Evolutionary conservation across 2,888 invertebrate genomes (phyloP).

Genomic region (Baronia brevicornis): DNA sequence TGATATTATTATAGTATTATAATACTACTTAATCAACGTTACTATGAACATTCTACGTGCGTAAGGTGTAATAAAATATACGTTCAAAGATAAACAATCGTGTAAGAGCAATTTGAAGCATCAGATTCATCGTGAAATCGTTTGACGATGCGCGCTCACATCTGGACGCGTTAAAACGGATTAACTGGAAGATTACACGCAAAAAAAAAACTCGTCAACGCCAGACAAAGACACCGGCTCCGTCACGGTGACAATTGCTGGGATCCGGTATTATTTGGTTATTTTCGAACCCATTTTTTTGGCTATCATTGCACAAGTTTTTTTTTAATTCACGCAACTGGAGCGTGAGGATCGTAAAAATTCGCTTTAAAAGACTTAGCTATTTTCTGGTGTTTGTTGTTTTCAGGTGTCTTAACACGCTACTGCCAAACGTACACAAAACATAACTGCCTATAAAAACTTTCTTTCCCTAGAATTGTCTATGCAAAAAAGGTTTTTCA

Average conservation of each 20-base stretch:
- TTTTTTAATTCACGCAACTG: constrained; percentile 30
- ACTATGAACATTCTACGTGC: too few relatives aligned
- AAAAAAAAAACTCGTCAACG: constrained; percentile 42
- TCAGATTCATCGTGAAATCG: constrained; percentile 25
- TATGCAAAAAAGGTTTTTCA: too few relatives aligned
- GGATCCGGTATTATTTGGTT: constrained; percentile 60
- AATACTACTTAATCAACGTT: too few relatives aligned
- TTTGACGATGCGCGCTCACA: constrained; percentile 42
- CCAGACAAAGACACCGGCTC: constrained; percentile 64
- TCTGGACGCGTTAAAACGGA: constrained; percentile 73
- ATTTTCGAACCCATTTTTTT: constrained; percentile 42
- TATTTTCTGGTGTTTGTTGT: constrained; percentile 12
- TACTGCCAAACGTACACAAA: too few relatives aligned
- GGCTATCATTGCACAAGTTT: constrained; percentile 37
- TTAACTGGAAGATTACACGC: constrained; percentile 67
- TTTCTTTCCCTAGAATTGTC: too few relatives aligned
- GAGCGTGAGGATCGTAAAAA: constrained; percentile 26
- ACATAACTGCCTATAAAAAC: too few relatives aligned
- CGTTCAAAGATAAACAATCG: constrained; percentile 3
- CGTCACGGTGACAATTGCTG: constrained; percentile 68
- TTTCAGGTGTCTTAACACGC: too few relatives aligned
- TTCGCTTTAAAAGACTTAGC: too few relatives aligned
- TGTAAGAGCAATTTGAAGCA: constrained; percentile 20
- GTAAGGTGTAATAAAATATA: too few relatives aligned
- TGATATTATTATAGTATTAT: too few relatives aligned